Percentiles rank a stretch among this genome's conserved stretches.
Evolutionary conservation across 2,888 invertebrate genomes (phyloP).

Genomic region (Pilophorus perplexus): DNA sequence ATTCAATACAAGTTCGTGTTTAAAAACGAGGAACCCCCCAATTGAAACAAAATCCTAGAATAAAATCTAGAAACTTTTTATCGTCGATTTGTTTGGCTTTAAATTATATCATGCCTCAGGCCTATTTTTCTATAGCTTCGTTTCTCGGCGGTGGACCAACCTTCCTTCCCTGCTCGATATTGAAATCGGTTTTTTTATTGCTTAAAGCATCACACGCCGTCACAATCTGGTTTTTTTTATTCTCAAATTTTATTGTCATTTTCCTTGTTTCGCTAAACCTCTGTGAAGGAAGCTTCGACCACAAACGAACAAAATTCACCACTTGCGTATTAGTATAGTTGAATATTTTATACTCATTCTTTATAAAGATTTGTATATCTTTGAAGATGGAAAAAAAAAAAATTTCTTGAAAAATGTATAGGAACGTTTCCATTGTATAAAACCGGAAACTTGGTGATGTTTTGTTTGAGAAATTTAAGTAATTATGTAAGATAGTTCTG

Average conservation of each 20-base stretch:
- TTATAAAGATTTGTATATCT: conserved; percentile 32
- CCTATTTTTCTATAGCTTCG: conserved; percentile 35
- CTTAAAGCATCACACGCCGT: conserved; percentile 33
- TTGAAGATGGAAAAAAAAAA: neutral
- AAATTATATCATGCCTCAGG: conserved; percentile 17
- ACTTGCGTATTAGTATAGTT: conserved; percentile 39
- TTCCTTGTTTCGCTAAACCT: too few species aligned
- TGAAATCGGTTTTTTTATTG: neutral
- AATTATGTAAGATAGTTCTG: conserved; percentile 44
- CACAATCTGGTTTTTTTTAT: conserved; percentile 9
- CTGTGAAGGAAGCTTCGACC: conserved; percentile 24
- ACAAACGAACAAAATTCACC: conserved; percentile 32
- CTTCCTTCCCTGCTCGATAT: conserved; percentile 15
- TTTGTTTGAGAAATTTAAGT: conserved; percentile 43
- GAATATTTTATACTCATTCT: conserved; percentile 30
- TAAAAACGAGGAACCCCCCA: too few species aligned
- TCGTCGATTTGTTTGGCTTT: conserved; percentile 22
- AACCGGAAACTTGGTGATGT: conserved; percentile 42
- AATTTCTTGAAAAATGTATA: conserved; percentile 25
- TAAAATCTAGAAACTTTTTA: conserved; percentile 17
- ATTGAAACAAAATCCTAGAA: conserved; percentile 37
- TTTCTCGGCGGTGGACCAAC: conserved; percentile 18
- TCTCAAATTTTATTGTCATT: too few species aligned
- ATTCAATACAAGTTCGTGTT: conserved; percentile 38
- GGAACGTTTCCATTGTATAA: conserved; percentile 34